Conservation (phyloP, 1,140 invertebrate species). For the Holcopasites calliopsidis region DNA sequence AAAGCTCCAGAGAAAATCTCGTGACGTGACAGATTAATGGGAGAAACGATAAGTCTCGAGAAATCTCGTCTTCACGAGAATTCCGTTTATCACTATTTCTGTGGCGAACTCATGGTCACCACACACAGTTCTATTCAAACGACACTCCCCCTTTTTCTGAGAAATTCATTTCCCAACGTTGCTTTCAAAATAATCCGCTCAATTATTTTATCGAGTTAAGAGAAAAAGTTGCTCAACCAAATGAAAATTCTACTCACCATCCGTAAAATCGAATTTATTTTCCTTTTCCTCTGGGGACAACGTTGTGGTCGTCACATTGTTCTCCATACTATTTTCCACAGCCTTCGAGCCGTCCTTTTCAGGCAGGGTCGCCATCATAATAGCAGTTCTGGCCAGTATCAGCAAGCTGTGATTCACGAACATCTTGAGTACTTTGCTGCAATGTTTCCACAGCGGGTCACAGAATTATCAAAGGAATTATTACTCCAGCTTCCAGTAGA, state of each 20-base stretch:
- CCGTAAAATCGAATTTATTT: constrained; percentile 46
- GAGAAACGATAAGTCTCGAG: neutral
- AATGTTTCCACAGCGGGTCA: too few species aligned
- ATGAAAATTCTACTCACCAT: too few species aligned
- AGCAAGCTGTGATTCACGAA: constrained; percentile 72
- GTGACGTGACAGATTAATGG: neutral
- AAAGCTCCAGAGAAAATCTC: neutral
- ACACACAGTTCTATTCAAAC: too few species aligned
- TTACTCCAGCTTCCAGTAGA: too few species aligned
- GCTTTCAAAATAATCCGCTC: neutral
- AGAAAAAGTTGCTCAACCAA: too few species aligned
- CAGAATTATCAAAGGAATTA: too few species aligned
- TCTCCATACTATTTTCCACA: neutral
- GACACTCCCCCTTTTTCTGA: too few species aligned
- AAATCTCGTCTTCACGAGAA: neutral
- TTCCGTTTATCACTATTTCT: neutral
- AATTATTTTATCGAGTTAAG: too few species aligned
- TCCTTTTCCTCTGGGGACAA: constrained; percentile 70
- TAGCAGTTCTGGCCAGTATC: constrained; percentile 71
- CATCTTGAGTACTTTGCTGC: constrained; percentile 61
- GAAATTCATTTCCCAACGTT: too few species aligned
- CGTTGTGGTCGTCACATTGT: constrained; percentile 64
- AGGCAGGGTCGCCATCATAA: constrained; percentile 69
- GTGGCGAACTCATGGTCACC: too few species aligned
- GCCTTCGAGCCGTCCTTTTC: constrained; percentile 55